Evolutionary conservation across 2,888 invertebrate genomes (phyloP), one percentile per base, ranked within the genome.

Genomic region (Drosophila colorata): DNA sequence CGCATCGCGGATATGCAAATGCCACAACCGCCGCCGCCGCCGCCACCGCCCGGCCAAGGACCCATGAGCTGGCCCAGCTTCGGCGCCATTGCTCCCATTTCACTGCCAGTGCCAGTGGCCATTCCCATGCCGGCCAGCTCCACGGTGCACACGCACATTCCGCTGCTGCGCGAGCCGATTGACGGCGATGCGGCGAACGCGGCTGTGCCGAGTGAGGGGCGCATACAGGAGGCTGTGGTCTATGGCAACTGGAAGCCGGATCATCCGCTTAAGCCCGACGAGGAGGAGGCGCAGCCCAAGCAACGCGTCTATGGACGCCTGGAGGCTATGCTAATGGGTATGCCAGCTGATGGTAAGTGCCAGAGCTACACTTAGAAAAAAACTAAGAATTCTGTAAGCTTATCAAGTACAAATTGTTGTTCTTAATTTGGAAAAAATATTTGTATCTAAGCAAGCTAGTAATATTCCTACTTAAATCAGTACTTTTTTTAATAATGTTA

Each of bases 181-280:
- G 64, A 41, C 1, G 38, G 8, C 13, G 56, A 52, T 20, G 28
- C 52, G 7, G 33, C 65, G 1, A 44, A 37, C 2, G n/a, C 47
- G 18, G 67, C 71, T 6, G 23, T 44, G 11, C 40, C 70, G 18
- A 28, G 14, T 33, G 57, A 78, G 25, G 68, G 60, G 11, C 41
- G 33, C 13, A 40, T 74, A 1, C 73, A 85, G 48, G 90, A 90
- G 16, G 60, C 87, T 0, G 83, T 90, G 35, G 87, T 90, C 13
- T 90, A 90, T 56, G 91, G 90, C 35, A 88, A 88, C 38, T 90
- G 90, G 90, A 90, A 90, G 64, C 83, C 88, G 11, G 85, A 90
- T 20, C 87, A 74, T 43, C 89, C 90, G 8, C 55, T 73, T 11
- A 73, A 64, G 16, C 90, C 90, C 4, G 59, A 70, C 11, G 63